A percentile compares a stretch with the other conserved stretches of the same genome.
Conservation (phyloP, 2,113 vertebrate genomes). For the Lepidothrix coronata region DNA sequence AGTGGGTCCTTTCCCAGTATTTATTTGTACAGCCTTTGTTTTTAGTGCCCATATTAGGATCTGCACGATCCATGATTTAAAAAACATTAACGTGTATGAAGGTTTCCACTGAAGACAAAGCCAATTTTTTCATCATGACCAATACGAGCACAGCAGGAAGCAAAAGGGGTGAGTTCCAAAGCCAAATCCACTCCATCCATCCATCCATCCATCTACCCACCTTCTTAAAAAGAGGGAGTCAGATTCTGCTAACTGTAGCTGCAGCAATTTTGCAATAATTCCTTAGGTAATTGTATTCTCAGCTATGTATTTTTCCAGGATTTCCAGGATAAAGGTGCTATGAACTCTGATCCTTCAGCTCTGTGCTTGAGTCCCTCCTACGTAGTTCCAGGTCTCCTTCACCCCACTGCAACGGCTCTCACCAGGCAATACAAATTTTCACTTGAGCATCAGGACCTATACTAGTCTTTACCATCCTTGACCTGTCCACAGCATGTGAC, state of each 20-base stretch:
- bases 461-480: neutral
- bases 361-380: neutral
- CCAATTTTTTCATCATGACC: constrained; percentile 21
- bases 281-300: neutral
- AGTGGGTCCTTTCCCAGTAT: constrained; percentile 57
- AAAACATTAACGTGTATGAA: neutral
- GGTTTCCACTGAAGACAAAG: constrained; percentile 54
- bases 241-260: constrained; percentile 67
- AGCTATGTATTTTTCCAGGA: neutral
- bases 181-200: neutral
- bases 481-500: neutral
- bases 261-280: constrained; percentile 51
- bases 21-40: constrained; percentile 56
- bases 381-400: neutral
- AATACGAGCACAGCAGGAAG: constrained; percentile 14
- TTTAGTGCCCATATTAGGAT: constrained; percentile 50
- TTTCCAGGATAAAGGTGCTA: neutral
- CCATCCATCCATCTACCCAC: neutral
- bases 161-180: constrained; percentile 38
- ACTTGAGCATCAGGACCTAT: neutral
- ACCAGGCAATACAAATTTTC: neutral
- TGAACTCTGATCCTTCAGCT: neutral
- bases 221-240: constrained; percentile 16
- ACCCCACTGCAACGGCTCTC: neutral
- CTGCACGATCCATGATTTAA: neutral